Evolutionary conservation across 2,888 invertebrate species (phyloP).

Genomic region (Thyatira batis): DNA sequence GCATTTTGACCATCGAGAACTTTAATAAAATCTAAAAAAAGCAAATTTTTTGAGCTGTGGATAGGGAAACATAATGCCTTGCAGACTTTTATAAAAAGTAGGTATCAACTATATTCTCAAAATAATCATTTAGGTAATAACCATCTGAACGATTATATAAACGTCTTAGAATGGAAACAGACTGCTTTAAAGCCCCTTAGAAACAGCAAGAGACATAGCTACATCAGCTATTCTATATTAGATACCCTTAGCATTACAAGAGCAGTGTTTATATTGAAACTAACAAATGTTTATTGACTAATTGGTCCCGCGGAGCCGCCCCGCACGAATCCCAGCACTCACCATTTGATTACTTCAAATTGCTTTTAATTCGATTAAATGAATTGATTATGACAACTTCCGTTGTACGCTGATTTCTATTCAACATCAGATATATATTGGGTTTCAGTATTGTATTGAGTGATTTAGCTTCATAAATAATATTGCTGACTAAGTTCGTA

Average conservation of each 20-base stretch:
- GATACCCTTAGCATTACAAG: background rate
- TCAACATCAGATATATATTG: background rate
- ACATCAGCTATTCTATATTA: too few relatives aligned
- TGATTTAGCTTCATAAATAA: background rate
- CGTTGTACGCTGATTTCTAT: slow-evolving; percentile 39
- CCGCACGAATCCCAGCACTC: slow-evolving; percentile 28
- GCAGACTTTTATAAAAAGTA: too few relatives aligned
- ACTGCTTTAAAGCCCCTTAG: too few relatives aligned
- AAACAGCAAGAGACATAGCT: too few relatives aligned
- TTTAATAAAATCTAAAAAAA: too few relatives aligned
- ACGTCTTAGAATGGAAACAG: too few relatives aligned
- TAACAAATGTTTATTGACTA: slow-evolving; percentile 49
- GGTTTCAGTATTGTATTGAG: background rate
- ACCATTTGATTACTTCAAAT: slow-evolving; percentile 55
- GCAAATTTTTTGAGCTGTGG: too few relatives aligned
- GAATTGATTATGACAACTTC: slow-evolving; percentile 64
- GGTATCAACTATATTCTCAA: too few relatives aligned
- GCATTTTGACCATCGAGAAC: too few relatives aligned
- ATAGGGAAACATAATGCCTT: too few relatives aligned
- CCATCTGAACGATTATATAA: too few relatives aligned
- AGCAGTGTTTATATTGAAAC: background rate
- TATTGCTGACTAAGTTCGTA: background rate
- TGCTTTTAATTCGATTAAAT: slow-evolving; percentile 66
- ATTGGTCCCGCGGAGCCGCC: slow-evolving; percentile 53
- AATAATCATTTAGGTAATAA: too few relatives aligned